Percentiles rank a stretch among this genome's conserved stretches.
These are phyloP conservation scores for Olivierus martensii DNA, from an alignment of 1,140 invertebrate species.

Conservation along the genomic window DNA sequence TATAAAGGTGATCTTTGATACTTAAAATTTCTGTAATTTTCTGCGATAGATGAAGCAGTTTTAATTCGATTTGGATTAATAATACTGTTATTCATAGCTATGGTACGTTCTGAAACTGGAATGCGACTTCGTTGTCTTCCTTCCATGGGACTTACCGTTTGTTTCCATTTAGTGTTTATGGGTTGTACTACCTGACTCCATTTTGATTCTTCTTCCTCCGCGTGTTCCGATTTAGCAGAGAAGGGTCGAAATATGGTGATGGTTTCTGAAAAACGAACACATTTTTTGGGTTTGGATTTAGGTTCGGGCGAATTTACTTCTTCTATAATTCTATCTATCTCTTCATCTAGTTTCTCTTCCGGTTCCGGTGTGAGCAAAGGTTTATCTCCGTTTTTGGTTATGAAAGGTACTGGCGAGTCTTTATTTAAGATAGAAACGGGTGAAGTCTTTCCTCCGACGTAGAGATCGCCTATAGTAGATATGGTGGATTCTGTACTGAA, in stretches of 20 bases:
- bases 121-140: too few relatives aligned
- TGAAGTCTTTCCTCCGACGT: not conserved
- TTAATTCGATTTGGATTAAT: too few relatives aligned
- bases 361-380: not conserved
- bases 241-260: conserved; percentile 4
- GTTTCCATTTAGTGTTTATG: too few relatives aligned
- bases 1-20: too few relatives aligned
- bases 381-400: not conserved
- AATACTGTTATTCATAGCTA: too few relatives aligned
- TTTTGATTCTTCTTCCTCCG: too few relatives aligned
- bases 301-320: not conserved
- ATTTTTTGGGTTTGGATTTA: not conserved
- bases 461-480: not conserved
- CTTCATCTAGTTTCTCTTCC: not conserved
- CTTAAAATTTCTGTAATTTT: too few relatives aligned
- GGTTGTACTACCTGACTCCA: too few relatives aligned
- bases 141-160: too few relatives aligned
- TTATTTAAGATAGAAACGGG: conserved; percentile 1
- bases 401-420: not conserved
- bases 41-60: too few relatives aligned
- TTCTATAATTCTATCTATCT: not conserved
- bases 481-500: not conserved
- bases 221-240: not conserved
- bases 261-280: conserved; percentile 11
- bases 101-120: too few relatives aligned